Conservation (phyloP, 2,113 vertebrate species). For the Forbesichthys agassizii region DNA sequence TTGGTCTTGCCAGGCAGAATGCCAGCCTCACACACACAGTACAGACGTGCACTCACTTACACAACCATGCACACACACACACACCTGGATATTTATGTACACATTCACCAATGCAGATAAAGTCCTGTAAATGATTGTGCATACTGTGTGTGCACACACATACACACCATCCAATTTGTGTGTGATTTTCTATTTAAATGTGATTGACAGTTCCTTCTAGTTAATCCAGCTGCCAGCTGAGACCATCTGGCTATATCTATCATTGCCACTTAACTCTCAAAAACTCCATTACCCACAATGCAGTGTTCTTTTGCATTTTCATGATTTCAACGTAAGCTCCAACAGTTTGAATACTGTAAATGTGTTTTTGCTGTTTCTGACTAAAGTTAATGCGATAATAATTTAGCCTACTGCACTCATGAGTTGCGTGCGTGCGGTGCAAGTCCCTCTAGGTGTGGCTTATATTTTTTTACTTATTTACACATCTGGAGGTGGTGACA, state of each 20-base stretch:
- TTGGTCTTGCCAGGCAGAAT: too few species aligned
- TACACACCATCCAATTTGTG: background rate
- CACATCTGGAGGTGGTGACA: too few species aligned
- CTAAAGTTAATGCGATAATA: too few species aligned
- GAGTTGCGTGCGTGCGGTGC: too few species aligned
- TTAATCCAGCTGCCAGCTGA: constrained; percentile 13
- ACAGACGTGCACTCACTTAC: background rate
- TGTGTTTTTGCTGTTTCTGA: too few species aligned
- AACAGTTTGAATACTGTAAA: too few species aligned
- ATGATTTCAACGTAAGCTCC: too few species aligned
- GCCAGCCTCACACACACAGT: background rate
- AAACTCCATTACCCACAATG: constrained; percentile 5
- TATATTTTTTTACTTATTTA: too few species aligned
- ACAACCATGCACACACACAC: background rate
- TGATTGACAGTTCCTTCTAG: constrained; percentile 8
- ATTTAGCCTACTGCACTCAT: too few species aligned
- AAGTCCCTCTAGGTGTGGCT: too few species aligned
- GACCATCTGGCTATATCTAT: constrained; percentile 1
- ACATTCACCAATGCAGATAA: too few species aligned
- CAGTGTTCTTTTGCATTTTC: background rate
- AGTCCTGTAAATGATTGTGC: too few species aligned
- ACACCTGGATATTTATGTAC: background rate
- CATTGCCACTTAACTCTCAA: background rate
- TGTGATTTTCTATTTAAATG: background rate
- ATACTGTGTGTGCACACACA: background rate